These are phyloP conservation scores for Papilio protenor DNA, from an alignment of 2,888 invertebrate species.

Conservation along the genomic window DNA sequence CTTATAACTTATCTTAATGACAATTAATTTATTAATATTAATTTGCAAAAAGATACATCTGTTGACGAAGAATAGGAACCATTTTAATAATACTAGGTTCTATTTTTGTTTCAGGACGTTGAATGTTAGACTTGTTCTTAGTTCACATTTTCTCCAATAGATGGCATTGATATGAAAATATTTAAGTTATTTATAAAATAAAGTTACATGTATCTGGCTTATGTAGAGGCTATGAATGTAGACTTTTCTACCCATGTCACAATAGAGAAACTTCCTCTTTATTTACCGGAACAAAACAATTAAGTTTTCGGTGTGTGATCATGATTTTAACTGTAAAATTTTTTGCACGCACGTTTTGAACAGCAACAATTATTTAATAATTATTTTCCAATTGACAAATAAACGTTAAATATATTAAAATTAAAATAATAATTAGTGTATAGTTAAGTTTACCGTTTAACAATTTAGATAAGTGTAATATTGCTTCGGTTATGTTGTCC, in stretches of 20 bases:
- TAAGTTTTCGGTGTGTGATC: not conserved
- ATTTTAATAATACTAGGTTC: not conserved
- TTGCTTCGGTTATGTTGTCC: conserved; percentile 14
- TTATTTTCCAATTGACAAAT: not conserved
- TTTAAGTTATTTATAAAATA: not conserved
- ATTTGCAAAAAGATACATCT: not conserved
- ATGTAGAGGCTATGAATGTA: not conserved
- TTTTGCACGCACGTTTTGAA: not conserved
- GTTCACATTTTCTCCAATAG: not conserved
- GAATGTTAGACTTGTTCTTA: not conserved
- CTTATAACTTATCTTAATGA: too few species aligned
- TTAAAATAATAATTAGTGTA: not conserved
- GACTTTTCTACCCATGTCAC: not conserved
- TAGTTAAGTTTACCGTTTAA: conserved; percentile 30
- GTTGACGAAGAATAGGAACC: not conserved
- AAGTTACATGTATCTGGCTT: not conserved
- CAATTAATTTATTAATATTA: not conserved
- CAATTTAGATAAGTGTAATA: conserved; percentile 9
- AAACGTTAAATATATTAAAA: not conserved
- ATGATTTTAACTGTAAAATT: not conserved
- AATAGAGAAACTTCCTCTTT: not conserved
- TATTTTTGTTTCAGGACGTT: not conserved
- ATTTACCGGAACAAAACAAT: not conserved
- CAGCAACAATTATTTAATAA: not conserved
- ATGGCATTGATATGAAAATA: not conserved